Base-by-base conservation (phyloP, 2,888 invertebrate species). In the Drosophila aldrichi region DNA sequence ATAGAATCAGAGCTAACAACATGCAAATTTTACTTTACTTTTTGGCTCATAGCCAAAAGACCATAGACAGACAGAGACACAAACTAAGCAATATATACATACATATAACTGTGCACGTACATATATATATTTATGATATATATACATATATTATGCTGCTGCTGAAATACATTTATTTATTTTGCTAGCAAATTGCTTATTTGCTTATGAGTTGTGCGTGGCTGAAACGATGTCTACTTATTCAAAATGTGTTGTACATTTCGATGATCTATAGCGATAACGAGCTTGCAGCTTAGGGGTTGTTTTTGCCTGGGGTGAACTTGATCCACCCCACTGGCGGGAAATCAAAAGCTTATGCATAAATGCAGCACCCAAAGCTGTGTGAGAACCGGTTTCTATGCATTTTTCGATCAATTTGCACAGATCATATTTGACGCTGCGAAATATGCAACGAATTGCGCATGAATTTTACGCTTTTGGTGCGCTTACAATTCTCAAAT, bases 401-500 rank as follows among this genome's bases (percentile, higher is more conserved):
- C 49, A 48, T 41, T 70, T 12, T 20, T 29, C 29, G 64, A 74
- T 70, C 60, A n/a, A 12, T 48, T n/a, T n/a, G 38, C 22, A 64
- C 20, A 3, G 66, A 77, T 72, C 67, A 2, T 5, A 2, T 3
- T 9, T 43, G 32, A 29, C 66, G 7, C 44, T 10, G 0, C 10
- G 0, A 25, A 8, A 14, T 61, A 67, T 29, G 61, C 74, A 63
- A 58, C 2, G 20, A 6, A 20, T 57, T 20, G 9, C 6, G 20
- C n/a, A 5, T 1, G 0, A 0, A 5, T 40, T 52, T 55, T 36
- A 29, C 25, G 2, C 22, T 14, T 34, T 60, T 22, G 14, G 8
- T n/a, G 41, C 51, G 12, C 60, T 68, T 80, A 41, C 10, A 83
- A 88, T 90, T 91, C 91, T 49, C 90, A 90, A 79, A 38, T 32